These are phyloP conservation scores for Cassiopea andromeda DNA, from an alignment of 30 jellyfish, hydroid and myxozoan species.

Conservation along the genomic window DNA sequence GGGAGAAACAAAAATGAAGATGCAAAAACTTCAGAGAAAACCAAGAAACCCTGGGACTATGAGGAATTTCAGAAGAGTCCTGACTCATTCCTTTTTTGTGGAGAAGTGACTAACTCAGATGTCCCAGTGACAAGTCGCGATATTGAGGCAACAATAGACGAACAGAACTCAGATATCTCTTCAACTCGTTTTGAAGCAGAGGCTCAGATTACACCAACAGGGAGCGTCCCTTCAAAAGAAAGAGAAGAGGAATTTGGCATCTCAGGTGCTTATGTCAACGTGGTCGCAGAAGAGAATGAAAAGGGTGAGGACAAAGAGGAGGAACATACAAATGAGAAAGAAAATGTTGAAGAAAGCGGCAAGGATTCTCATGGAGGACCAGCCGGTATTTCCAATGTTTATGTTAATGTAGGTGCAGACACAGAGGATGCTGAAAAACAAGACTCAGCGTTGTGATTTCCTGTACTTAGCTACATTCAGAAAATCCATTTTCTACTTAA, in stretches of 20 bases:
- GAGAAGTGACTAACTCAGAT: neutral
- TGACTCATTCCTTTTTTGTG: neutral
- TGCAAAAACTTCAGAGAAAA: neutral
- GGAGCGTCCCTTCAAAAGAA: neutral
- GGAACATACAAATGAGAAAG: neutral
- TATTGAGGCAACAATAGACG: neutral
- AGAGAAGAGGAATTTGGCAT: neutral
- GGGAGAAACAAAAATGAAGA: slow-evolving; percentile 13
- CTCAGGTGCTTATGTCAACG: slow-evolving; percentile 21
- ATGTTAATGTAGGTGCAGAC: neutral
- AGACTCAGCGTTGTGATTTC: neutral
- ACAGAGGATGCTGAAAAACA: neutral
- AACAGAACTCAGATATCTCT: neutral
- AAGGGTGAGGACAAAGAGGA: neutral
- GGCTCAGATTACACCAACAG: neutral
- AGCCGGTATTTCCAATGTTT: neutral
- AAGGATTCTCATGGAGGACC: neutral
- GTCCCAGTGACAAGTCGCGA: neutral
- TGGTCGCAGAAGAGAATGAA: slow-evolving; percentile 28
- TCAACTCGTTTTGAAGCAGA: neutral
- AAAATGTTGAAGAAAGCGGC: neutral
- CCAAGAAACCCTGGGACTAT: neutral
- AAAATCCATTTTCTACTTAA: neutral
- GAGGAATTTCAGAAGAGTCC: neutral
- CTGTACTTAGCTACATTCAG: neutral